Conservation (phyloP, 2,113 vertebrate species). For the Antennarius striatus region DNA sequence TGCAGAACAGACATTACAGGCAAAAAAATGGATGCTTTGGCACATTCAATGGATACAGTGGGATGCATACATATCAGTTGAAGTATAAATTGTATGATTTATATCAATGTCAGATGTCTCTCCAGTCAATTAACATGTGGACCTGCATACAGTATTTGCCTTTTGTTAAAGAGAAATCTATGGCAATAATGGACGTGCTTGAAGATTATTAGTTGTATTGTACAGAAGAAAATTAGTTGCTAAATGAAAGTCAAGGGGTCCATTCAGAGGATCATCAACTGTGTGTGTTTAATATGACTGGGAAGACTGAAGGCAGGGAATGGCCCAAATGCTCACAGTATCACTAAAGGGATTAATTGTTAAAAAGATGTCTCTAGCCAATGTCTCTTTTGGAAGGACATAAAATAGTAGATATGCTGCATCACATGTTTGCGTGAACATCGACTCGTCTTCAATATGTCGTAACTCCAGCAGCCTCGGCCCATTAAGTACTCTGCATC, state of each 20-base stretch:
- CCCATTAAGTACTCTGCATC: constrained; percentile 89
- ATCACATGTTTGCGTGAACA: constrained; percentile 65
- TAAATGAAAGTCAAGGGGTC: constrained; percentile 30
- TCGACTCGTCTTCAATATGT: constrained; percentile 23
- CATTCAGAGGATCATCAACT: constrained; percentile 27
- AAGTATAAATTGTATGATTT: constrained; percentile 5
- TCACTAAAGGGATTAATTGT: constrained; percentile 49
- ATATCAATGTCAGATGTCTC: background rate
- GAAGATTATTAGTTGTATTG: constrained; percentile 28
- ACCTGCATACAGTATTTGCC: constrained; percentile 44
- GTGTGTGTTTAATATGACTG: too few species aligned
- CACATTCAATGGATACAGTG: constrained; percentile 33
- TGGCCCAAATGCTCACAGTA: constrained; percentile 55
- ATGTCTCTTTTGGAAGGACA: constrained; percentile 34
- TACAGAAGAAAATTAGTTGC: constrained; percentile 35
- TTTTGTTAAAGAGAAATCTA: constrained; percentile 31
- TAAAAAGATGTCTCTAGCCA: constrained; percentile 17
- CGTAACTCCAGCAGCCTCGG: background rate
- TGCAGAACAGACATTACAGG: constrained; percentile 4
- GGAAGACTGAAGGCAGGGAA: constrained; percentile 30
- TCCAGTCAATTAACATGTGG: constrained; percentile 9
- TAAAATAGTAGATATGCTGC: constrained; percentile 21
- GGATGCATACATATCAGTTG: constrained; percentile 12
- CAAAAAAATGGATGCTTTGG: constrained; percentile 19
- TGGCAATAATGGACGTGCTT: constrained; percentile 47